Base-by-base conservation (phyloP, 1,140 invertebrate species). In the Tetramorium alpestre region DNA sequence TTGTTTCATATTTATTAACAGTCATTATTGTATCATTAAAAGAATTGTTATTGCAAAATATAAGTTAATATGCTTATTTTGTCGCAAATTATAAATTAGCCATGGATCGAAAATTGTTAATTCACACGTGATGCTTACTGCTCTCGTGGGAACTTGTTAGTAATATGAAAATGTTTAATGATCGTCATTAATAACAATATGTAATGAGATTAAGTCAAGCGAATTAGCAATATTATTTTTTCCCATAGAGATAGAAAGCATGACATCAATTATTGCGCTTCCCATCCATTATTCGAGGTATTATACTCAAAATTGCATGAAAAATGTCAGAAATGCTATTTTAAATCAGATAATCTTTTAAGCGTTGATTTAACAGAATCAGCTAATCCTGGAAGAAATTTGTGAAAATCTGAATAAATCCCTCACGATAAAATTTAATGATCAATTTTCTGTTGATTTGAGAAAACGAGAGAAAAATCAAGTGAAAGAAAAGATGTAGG, bases 301-400 rank as follows among this genome's bases (percentile, higher is more conserved):
- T 81, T 41, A 13, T 38, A 22, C 33, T 54, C 11, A 22, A 47
- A 44, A 10, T 7, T 47, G 33, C 33, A 18, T 28, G 10, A 64
- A 44, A 67, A 65, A 22, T 69, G 80, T 85, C 65, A 86, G 16
- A 70, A 81, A 22, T 22, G 11, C 8, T 44, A 67, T 22, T 25
- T 88, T 76, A 88, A 90, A 92, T 92, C 88, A 91, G 92, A 33
- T 3, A 22, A 85, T 49, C 69, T 76, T 33, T 38, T 84, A 88
- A 88, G 75, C n/a, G 62, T 47, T 69, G 49, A 41, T 87, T 44
- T 8, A 67, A 3, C 10, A 22, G 33, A 76, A 62, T 44, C 54
- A 86, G 76, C 64, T 90, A 89, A 89, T 90, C 85, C 87, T 65
- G 47, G 49, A 70, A 69, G 11, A 47, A 11, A 89, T 33, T 33